These are phyloP conservation scores for Bubo scandiacus DNA, from an alignment of 2,113 vertebrate genomes.

Conservation along the genomic window DNA sequence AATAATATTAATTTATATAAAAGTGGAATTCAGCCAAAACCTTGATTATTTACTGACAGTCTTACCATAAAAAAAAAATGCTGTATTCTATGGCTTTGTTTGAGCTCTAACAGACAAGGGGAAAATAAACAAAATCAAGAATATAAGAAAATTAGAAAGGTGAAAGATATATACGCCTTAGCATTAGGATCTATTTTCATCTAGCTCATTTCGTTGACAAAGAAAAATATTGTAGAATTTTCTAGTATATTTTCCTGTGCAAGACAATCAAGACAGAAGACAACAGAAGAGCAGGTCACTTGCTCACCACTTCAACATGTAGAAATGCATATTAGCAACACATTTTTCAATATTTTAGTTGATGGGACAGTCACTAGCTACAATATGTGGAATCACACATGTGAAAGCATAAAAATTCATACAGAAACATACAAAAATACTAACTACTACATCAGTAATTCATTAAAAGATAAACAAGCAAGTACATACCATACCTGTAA, in stretches of 20 bases:
- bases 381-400: background rate
- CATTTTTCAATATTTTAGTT: background rate
- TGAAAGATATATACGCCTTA: background rate
- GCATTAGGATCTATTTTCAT: background rate
- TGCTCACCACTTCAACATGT: background rate
- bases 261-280: background rate
- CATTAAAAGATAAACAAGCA: conserved; percentile 60
- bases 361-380: background rate
- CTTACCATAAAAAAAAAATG: background rate
- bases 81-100: background rate
- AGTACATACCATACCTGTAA: conserved; percentile 86
- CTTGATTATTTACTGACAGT: background rate
- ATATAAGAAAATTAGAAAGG: background rate
- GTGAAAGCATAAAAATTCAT: background rate
- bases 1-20: background rate
- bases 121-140: background rate
- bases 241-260: background rate
- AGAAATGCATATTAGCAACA: background rate
- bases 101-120: background rate
- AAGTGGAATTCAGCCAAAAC: background rate
- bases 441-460: background rate
- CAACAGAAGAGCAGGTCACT: background rate
- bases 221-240: background rate
- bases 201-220: background rate
- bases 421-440: background rate